Percentiles rank a stretch among this genome's conserved stretches.
Conservation (phyloP, 2,888 invertebrate genomes). For the Agonopterix subpropinquella region DNA sequence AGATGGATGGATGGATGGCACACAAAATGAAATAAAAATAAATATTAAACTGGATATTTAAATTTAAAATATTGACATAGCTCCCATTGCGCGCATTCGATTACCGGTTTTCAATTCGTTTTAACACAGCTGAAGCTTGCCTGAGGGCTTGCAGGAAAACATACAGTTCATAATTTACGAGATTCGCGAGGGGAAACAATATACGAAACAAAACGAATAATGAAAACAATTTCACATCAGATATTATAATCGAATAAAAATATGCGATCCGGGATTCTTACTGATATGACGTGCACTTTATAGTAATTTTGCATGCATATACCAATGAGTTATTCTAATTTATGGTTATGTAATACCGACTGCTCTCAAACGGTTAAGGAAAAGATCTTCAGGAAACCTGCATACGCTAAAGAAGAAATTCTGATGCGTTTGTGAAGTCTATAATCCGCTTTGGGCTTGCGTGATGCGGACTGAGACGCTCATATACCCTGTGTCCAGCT, state of each 20-base stretch:
- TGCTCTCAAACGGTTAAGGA: too few relatives aligned
- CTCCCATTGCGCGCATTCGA: constrained; percentile 68
- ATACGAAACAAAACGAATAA: constrained; percentile 62
- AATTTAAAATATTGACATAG: constrained; percentile 71
- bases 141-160: constrained; percentile 57
- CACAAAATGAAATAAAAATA: constrained; percentile 35
- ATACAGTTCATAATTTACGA: constrained; percentile 69
- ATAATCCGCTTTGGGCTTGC: too few relatives aligned
- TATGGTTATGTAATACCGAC: too few relatives aligned
- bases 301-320: too few relatives aligned
- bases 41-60: constrained; percentile 64
- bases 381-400: too few relatives aligned
- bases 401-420: too few relatives aligned
- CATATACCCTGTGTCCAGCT: too few relatives aligned
- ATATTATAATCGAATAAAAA: not conserved
- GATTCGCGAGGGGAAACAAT: constrained; percentile 62
- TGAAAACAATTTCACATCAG: constrained; percentile 20
- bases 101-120: constrained; percentile 72
- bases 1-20: constrained; percentile 49
- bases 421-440: too few relatives aligned
- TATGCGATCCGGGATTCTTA: too few relatives aligned
- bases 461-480: too few relatives aligned
- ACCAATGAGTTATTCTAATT: too few relatives aligned
- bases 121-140: constrained; percentile 58
- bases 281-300: too few relatives aligned